Evolutionary conservation across 2,888 invertebrate species (phyloP).

Genomic region (Trypoxylon attenuatum): DNA sequence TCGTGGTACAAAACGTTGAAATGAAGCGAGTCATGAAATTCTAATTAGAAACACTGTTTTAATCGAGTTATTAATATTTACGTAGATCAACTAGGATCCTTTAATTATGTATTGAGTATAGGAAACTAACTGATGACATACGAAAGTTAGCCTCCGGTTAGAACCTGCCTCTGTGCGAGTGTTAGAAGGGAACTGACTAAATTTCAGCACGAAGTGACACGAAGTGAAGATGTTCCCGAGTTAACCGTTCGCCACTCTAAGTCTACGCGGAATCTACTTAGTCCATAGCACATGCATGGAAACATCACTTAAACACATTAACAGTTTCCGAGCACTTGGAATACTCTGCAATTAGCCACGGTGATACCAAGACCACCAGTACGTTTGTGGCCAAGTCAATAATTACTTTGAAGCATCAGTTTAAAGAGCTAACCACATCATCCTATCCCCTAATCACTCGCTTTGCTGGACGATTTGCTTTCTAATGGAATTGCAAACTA

Average conservation of each 20-base stretch:
- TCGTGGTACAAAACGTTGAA: too few species aligned
- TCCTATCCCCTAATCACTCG: too few species aligned
- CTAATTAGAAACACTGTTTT: too few species aligned
- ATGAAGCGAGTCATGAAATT: too few species aligned
- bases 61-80: too few species aligned
- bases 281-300: neutral
- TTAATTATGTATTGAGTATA: too few species aligned
- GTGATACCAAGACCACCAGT: neutral
- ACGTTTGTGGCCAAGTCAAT: neutral
- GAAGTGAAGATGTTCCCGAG: neutral
- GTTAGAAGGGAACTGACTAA: neutral
- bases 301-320: neutral
- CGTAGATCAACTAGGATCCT: too few species aligned
- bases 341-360: neutral
- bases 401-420: too few species aligned
- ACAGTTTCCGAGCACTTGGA: slow-evolving; percentile 1
- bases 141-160: neutral
- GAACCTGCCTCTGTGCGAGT: neutral
- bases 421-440: too few species aligned
- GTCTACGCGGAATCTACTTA: neutral
- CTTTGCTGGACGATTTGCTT: too few species aligned
- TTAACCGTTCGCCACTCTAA: neutral
- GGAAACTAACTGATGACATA: too few species aligned
- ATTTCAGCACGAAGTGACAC: neutral
- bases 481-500: too few species aligned